Evolutionary conservation across 2,888 invertebrate species (phyloP).

Genomic region (Drosophila hamatofila): DNA sequence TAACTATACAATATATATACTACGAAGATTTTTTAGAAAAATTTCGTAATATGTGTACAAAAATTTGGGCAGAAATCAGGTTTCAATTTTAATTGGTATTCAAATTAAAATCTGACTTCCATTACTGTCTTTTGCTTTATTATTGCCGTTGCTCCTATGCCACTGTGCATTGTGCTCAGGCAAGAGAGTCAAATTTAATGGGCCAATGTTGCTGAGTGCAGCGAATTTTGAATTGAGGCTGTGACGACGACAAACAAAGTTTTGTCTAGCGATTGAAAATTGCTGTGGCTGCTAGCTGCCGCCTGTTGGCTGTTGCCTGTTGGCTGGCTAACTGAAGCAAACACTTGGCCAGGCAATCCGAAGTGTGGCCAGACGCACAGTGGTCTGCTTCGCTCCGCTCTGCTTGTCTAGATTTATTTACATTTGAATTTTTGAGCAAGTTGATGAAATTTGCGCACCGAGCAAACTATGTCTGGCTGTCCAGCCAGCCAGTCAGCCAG

Average conservation of each 20-base stretch:
- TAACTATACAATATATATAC: too few relatives aligned
- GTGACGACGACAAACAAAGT: constrained; percentile 67
- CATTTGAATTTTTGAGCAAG: constrained; percentile 81
- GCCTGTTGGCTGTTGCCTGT: constrained; percentile 52
- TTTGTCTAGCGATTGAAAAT: constrained; percentile 78
- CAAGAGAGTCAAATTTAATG: constrained; percentile 34
- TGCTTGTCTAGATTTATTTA: constrained; percentile 73
- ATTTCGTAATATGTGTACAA: too few relatives aligned
- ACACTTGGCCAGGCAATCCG: constrained; percentile 56
- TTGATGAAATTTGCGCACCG: constrained; percentile 75
- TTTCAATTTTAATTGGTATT: background rate
- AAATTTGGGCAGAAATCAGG: background rate
- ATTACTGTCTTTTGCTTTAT: background rate
- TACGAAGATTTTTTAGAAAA: too few relatives aligned
- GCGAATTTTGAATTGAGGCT: constrained; percentile 59
- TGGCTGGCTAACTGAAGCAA: constrained; percentile 48
- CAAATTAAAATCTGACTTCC: background rate
- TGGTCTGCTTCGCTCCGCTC: constrained; percentile 18
- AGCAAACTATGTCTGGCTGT: constrained; percentile 66
- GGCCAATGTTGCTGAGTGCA: constrained; percentile 70
- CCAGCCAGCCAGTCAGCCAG: background rate
- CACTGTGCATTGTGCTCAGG: constrained; percentile 24
- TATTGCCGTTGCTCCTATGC: background rate
- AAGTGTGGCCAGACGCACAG: constrained; percentile 33
- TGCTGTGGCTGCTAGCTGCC: constrained; percentile 74